Base-by-base conservation (phyloP, 2,888 invertebrate species). In the Elmis aenea region DNA sequence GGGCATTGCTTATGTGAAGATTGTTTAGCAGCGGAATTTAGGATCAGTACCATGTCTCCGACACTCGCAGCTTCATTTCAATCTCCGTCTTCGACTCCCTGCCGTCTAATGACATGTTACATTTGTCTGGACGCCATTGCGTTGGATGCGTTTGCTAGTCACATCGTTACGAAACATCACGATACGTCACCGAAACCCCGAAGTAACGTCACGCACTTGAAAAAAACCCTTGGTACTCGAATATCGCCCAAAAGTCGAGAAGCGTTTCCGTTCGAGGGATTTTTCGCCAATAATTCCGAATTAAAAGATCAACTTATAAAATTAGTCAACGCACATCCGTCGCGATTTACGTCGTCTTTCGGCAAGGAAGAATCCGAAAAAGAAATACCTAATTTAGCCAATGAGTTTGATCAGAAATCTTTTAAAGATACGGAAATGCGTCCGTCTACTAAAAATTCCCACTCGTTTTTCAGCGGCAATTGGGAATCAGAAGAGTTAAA, bases 1-100 rank as follows among this genome's bases (percentile, higher is more conserved):
- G 65, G 65, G 4, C 56, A 59, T 23, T 65, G 65, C 46, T 54
- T 63, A 26, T 65, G 65, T 43, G 65, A 64, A 45, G 62, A 65
- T 44, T 65, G 65, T 43, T 45, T 63, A 33, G 50, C 62, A 31
- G 55, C 59, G 5, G 61, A 61, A 48, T 63, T 62, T 43, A 51
- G 51, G 21, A 39, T 37, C 16, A 42, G 30, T 28, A 26, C 40
- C 11, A 39, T 47, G 29, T 26, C 48, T 50, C 32, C 43, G 51
- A 33, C 51, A 48, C 26, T 39, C 13, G 23, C 39, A 12, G 32
- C 35, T 14, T 32, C 33, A 16, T 26, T 35, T 32, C 42, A 42
- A 29, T 36, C 45, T n/a, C 36, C 40, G 9, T 23, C 40, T 13
- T 31, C 41, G 11, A 20, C 37, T 26, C 22, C 23, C 13, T 39